Conservation (phyloP, 2,888 invertebrate species). For the Biston betularia region DNA sequence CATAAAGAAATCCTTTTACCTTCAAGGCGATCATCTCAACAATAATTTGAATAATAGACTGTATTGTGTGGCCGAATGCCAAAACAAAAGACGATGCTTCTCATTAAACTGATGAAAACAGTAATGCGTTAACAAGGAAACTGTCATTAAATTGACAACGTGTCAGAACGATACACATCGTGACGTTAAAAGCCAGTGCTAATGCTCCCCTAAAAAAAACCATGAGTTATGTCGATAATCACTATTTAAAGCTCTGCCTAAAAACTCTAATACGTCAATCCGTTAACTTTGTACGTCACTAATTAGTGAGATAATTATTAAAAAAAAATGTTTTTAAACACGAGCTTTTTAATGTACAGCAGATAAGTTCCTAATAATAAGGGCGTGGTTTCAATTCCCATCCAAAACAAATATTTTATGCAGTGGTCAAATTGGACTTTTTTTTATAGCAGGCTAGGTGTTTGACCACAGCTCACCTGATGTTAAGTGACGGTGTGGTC, state of each 20-base stretch:
- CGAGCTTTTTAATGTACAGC: too few relatives aligned
- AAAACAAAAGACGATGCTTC: neutral
- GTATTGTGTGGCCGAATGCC: neutral
- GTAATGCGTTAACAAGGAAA: slow-evolving; percentile 1
- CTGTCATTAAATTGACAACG: neutral
- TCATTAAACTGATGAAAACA: slow-evolving; percentile 12
- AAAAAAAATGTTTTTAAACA: too few relatives aligned
- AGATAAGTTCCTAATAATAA: too few relatives aligned
- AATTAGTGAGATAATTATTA: too few relatives aligned
- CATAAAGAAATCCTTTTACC: neutral
- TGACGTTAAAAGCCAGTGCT: neutral
- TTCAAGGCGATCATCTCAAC: too few relatives aligned
- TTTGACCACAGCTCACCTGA: too few relatives aligned
- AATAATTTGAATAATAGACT: too few relatives aligned
- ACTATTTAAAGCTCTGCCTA: neutral
- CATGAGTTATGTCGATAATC: slow-evolving; percentile 4
- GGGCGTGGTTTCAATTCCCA: too few relatives aligned
- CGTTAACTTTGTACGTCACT: neutral
- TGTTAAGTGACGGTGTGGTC: too few relatives aligned
- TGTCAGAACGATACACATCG: neutral
- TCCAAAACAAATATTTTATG: too few relatives aligned
- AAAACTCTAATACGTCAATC: slow-evolving; percentile 9
- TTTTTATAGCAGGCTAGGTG: too few relatives aligned
- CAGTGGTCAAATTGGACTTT: too few relatives aligned
- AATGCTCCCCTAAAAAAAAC: slow-evolving; percentile 7